Percentiles rank a stretch among this genome's conserved stretches.
These are phyloP conservation scores for Myotis lucifugus DNA, from an alignment of 2,113 vertebrate species.

Conservation along the genomic window DNA sequence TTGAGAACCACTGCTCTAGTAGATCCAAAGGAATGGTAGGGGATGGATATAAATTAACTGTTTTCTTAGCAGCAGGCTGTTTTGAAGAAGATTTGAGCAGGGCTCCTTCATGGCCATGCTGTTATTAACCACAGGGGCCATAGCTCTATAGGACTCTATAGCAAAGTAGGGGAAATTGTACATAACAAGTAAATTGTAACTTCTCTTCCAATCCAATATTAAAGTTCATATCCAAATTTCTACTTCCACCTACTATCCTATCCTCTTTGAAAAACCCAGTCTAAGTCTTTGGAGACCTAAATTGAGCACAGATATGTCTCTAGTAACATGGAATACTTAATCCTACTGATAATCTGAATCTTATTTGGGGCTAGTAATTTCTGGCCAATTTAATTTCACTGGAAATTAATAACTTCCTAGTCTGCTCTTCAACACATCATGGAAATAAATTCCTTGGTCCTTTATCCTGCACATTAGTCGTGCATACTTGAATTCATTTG, in stretches of 20 bases:
- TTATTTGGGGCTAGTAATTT: not conserved
- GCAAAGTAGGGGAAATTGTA: not conserved
- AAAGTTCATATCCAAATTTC: not conserved
- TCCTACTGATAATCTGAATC: not conserved
- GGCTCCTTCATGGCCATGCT: not conserved
- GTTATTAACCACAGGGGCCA: not conserved
- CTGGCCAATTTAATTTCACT: not conserved
- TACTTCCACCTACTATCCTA: not conserved
- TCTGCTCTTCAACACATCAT: not conserved
- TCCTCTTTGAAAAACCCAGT: not conserved
- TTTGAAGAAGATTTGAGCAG: not conserved
- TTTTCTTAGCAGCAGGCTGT: not conserved
- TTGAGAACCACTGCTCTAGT: not conserved
- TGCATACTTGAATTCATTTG: not conserved
- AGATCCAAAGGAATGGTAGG: not conserved
- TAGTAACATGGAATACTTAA: not conserved
- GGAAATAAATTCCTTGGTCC: not conserved
- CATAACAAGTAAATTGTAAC: not conserved
- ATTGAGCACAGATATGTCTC: not conserved
- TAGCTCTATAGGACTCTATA: not conserved
- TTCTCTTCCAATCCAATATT: not conserved
- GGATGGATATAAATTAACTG: not conserved
- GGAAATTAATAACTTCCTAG: not conserved
- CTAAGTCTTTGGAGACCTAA: not conserved
- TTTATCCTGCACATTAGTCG: not conserved